Evolutionary conservation across 2,113 vertebrate genomes (phyloP), one percentile per base, ranked within the genome.

Genomic region (Trematocara variabile): DNA sequence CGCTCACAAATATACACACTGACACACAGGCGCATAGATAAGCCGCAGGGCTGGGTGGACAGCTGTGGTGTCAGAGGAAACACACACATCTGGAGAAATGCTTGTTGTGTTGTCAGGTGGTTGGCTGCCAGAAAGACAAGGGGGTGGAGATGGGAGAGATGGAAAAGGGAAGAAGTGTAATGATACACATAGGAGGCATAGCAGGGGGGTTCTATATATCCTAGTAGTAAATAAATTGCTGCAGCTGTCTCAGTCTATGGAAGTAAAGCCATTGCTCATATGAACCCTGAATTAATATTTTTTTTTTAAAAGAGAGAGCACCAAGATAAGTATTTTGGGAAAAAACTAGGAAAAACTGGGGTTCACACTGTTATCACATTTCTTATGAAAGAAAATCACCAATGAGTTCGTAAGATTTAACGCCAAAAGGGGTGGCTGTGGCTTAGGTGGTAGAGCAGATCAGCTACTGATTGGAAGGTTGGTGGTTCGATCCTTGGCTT

Each of bases 51-150:
- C 88, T 83, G 58, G 92, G 80, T 44, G 87, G 91, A 94, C 95
- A 95, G 92, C 94, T 96, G 95, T 58, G 78, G 87, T 80, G 86
- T 91, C 90, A 90, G 86, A 90, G 91, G 91, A 78, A 80, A 89
- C 58, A 86, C 84, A 82, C n/a, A 85, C 86, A 95, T 95, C 94
- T 96, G 95, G 95, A 94, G 85, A 93, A 94, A 82, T 53, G 80
- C 92, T 94, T 91, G 81, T 89, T 88, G 83, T 91, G 87, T 84
- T 88, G 90, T 89, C 83, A 88, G 84, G 86, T 83, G 82, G 75
- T 50, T 28, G 48, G 79, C 84, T 92, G 92, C 93, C 92, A 93
- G 80, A 86, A 79, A 92, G 56, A 39, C 16, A 79, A 75, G 8
- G 10, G 50, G n/a, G 8, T 33, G 44, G 44, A 12, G 86, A 82